Conservation (phyloP, 1,140 invertebrate species). For the Sitobion miscanthi region DNA sequence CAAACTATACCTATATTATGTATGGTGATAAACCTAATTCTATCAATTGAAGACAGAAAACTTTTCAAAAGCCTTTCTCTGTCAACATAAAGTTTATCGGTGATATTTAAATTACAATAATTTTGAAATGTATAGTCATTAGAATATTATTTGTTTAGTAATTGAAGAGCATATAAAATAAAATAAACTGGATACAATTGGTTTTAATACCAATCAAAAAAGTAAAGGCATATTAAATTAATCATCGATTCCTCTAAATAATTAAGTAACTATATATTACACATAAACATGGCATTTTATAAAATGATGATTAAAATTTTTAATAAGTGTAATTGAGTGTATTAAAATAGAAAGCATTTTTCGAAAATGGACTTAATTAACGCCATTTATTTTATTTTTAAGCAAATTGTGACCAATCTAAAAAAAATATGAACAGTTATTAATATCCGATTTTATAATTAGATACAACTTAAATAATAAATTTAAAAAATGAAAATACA, state of each 20-base stretch:
- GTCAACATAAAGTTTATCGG: too few relatives aligned
- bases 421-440: neutral
- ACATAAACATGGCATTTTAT: neutral
- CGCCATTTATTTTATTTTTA: neutral
- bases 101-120: too few relatives aligned
- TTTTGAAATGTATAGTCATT: too few relatives aligned
- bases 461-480: neutral
- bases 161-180: neutral
- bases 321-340: neutral
- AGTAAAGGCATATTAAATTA: neutral
- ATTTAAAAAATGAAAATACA: neutral
- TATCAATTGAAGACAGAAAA: too few relatives aligned
- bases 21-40: too few relatives aligned
- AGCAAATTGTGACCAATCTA: neutral
- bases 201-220: neutral
- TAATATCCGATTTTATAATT: neutral
- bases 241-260: neutral
- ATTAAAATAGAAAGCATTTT: neutral
- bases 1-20: too few relatives aligned
- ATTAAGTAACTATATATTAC: neutral
- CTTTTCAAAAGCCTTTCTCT: too few relatives aligned
- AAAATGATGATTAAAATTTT: neutral
- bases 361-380: neutral
- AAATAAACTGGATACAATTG: neutral
- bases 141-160: neutral